Base-by-base conservation (phyloP, 2,888 invertebrate species). In the Calliphora vomitoria region DNA sequence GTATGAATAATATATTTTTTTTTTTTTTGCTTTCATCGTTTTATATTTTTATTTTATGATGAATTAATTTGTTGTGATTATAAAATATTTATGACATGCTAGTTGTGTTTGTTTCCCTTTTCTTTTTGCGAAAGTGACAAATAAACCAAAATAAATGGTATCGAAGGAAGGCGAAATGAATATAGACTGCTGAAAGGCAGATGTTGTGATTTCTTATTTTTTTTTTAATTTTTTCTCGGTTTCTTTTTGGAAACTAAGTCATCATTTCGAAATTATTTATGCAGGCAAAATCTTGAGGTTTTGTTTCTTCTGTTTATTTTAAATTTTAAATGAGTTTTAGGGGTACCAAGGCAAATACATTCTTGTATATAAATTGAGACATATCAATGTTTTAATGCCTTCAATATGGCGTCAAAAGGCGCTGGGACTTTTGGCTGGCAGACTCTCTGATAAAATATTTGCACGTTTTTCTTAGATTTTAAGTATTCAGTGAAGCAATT, bases 11-110 rank as follows among this genome's bases (percentile, higher is more conserved):
- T 38, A 1, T 62, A 4, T 0, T 31, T 31, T 31, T 31, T 31
- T 31, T 31, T 35, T 35, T 35, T 4, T 35, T 35, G 35, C 35
- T 35, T 35, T 35, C 35, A 5, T 35, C 35, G 35, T 35, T 35
- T 35, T 35, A 35, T 35, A 35, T 35, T 35, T 35, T 35, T 35
- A 35, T 35, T 35, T 76, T 66, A 76, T 87, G 87, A 87, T 84
- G 80, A 87, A 87, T 87, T 87, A 87, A 87, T 87, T 83, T 84
- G 80, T 84, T 80, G 76, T 87, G 83, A 83, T 81, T 74, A 72
- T 72, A 66, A 75, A 58, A 62, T 82, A 74, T 82, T 82, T 82
- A 82, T 82, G 82, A 82, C 74, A 75, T 82, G 74, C 35, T 58
- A 66, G 20, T 18, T 15, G 20, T 8, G 53, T 68, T 75, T 8